Base-by-base conservation (phyloP, 2,888 invertebrate genomes). In the Sussaba pulchella region DNA sequence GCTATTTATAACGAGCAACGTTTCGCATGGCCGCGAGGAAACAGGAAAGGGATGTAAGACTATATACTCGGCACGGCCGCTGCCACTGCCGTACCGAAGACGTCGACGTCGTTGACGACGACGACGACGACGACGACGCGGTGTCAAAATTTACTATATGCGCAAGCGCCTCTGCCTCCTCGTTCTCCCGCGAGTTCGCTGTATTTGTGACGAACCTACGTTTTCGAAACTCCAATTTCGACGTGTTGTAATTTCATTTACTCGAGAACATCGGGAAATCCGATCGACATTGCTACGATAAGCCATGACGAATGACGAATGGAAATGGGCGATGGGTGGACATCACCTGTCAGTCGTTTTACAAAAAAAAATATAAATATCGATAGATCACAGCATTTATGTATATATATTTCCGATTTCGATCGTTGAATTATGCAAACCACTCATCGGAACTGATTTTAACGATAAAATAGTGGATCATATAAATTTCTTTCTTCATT, bases 1-100 rank as follows among this genome's bases (percentile, higher is more conserved):
- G 86, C 89, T 91, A 91, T 91, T 91, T 90, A 88, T 89, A 90
- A 83, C 39, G 83, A 63, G 77, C 80, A 83, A 83, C 83, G 84
- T 86, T 82, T 81, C 81, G 84, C 66, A 81, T 71, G 70, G 71
- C 54, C 59, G 54, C 75, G 77, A 81, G 83, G 71, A 82, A 75
- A 70, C 78, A 66, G 73, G 61, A 76, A 80, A 76, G 71, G 81
- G 73, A 45, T 64, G 72, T 52, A 61, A n/a, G 36, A 50, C 64
- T 50, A 57, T 78, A 82, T 64, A 63, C 72, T 50, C 66, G 59
- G 50, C 78, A 57, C 61, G 67, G 43, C 67, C 57, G 12, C 9
- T 41, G 57, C 36, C 31, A 31, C 31, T 17, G 31, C 57, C 17
- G 14, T 21, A 0, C 31, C 36, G 31, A 57, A 57, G 17, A 14